A percentile compares a stretch with the other conserved stretches of the same genome.
Evolutionary conservation across 2,888 invertebrate species (phyloP).

Genomic region (Phyllotreta striolata): DNA sequence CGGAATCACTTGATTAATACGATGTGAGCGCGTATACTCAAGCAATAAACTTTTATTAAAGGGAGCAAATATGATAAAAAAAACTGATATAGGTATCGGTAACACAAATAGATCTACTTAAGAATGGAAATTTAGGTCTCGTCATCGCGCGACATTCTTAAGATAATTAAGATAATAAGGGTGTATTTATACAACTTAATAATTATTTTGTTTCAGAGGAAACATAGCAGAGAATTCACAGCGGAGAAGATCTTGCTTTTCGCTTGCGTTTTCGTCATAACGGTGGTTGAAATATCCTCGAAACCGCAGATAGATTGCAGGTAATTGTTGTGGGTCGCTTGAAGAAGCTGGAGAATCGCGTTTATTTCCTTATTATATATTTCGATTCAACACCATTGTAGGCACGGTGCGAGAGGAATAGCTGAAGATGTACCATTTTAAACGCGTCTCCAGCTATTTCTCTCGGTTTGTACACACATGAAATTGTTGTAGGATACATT

Average conservation of each 20-base stretch:
- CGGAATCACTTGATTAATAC: too few species aligned
- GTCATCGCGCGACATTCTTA: too few species aligned
- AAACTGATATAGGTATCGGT: too few species aligned
- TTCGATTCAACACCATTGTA: background rate
- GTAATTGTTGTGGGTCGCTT: constrained; percentile 15
- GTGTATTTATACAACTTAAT: too few species aligned
- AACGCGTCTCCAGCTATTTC: background rate
- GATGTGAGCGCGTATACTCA: too few species aligned
- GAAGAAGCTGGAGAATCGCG: too few species aligned
- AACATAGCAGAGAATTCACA: constrained; percentile 7
- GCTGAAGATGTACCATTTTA: background rate
- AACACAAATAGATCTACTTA: too few species aligned
- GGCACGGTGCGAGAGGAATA: background rate
- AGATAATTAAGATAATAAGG: too few species aligned
- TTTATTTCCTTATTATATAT: background rate
- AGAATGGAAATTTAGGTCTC: too few species aligned
- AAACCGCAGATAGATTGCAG: constrained; percentile 39
- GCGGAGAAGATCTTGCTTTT: constrained; percentile 30
- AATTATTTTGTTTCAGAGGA: constrained; percentile 21
- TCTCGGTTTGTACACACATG: too few species aligned
- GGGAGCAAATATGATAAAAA: too few species aligned
- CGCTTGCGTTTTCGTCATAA: constrained; percentile 28
- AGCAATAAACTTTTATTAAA: too few species aligned
- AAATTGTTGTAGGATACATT: constrained; percentile 35
- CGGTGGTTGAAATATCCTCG: constrained; percentile 28